Conservation (phyloP, 2,113 vertebrate genomes). For the Mormyrus iriodes region DNA sequence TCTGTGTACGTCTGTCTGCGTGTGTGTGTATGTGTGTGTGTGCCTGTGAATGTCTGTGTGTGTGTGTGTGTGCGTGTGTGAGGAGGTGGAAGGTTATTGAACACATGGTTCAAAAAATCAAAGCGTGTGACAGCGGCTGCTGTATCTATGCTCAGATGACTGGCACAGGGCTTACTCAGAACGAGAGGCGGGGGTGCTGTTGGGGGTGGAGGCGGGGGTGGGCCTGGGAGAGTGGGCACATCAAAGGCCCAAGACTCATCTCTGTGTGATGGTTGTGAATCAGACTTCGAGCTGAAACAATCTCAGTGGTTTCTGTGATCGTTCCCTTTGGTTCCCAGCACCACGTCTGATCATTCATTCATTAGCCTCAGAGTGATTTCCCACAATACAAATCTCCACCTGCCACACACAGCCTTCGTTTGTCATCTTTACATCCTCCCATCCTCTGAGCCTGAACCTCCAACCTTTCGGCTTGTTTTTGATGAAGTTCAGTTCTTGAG, state of each 20-base stretch:
- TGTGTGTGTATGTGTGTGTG: not conserved
- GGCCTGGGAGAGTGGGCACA: constrained; percentile 1
- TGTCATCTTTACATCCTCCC: not conserved
- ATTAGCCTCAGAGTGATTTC: not conserved
- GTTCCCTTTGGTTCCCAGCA: not conserved
- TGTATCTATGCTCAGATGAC: not conserved
- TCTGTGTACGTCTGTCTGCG: not conserved
- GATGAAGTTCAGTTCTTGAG: not conserved
- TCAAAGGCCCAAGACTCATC: constrained; percentile 21
- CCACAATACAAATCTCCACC: not conserved
- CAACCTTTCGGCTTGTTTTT: not conserved
- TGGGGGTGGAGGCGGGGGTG: not conserved
- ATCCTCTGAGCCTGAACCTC: not conserved
- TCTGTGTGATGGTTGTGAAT: constrained; percentile 9
- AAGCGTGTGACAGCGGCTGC: not conserved
- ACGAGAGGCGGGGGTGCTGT: not conserved
- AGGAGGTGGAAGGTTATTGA: not conserved
- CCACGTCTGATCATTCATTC: not conserved
- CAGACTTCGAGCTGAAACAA: constrained; percentile 1
- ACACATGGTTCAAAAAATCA: not conserved
- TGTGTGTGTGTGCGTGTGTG: not conserved
- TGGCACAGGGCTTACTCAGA: not conserved
- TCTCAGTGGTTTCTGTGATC: constrained; percentile 4
- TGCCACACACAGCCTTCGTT: not conserved
- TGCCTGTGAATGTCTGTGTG: no score